Percentiles rank a stretch among this genome's conserved stretches.
These are phyloP conservation scores for Drosophila nr. medialis DNA, from an alignment of 2,888 invertebrate genomes.

Conservation along the genomic window DNA sequence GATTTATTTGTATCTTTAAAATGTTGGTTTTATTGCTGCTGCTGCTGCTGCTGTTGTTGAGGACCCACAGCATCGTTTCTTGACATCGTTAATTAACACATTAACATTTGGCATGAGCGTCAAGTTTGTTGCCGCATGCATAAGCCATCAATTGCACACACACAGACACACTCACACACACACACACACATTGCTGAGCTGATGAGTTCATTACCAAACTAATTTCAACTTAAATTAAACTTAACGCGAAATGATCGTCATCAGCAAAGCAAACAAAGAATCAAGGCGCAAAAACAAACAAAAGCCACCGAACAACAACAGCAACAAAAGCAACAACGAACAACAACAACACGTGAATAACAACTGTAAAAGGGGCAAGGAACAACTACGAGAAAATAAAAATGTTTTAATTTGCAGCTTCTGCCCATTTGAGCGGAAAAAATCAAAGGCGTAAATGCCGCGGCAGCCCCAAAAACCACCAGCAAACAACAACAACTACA, in stretches of 20 bases:
- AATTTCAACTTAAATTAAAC: constrained; percentile 83
- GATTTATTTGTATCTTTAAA: constrained; percentile 38
- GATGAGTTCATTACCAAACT: constrained; percentile 84
- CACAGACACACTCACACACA: background rate
- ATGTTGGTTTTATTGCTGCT: constrained; percentile 33
- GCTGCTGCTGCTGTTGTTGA: constrained; percentile 29
- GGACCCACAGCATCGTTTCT: constrained; percentile 81
- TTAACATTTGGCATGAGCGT: constrained; percentile 75
- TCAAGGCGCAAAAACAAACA: constrained; percentile 61
- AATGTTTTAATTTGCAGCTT: constrained; percentile 82
- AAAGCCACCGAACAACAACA: constrained; percentile 29
- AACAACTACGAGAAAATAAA: constrained; percentile 52
- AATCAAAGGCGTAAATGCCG: constrained; percentile 79
- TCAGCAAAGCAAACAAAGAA: constrained; percentile 80
- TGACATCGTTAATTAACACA: constrained; percentile 83
- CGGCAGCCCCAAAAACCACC: constrained; percentile 57
- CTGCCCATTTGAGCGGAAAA: constrained; percentile 75
- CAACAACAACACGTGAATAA: constrained; percentile 25
- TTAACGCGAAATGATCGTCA: constrained; percentile 81
- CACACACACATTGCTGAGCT: constrained; percentile 42
- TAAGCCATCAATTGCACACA: constrained; percentile 3
- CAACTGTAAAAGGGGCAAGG: constrained; percentile 51
- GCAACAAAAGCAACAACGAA: constrained; percentile 17
- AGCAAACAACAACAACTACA: constrained; percentile 35
- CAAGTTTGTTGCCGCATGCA: constrained; percentile 9